Evolutionary conservation across 2,797 vertebrate genomes (phyloP), one percentile per base, ranked within the genome.

Genomic region (Phrynocephalus forsythii): DNA sequence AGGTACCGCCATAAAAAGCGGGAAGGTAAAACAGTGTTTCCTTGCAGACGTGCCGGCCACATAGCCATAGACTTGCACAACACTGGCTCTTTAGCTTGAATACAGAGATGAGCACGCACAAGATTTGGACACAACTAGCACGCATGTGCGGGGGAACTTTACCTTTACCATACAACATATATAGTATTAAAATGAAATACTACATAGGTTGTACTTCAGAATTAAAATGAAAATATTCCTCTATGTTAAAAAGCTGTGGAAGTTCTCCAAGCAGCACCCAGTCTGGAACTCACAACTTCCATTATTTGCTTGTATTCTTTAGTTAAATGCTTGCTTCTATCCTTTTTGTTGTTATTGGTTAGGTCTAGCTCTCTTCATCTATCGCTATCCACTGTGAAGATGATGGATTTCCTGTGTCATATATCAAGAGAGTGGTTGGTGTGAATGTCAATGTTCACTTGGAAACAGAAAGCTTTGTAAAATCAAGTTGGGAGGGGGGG

Each of bases 201-300:
- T 44, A 44, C 38, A 44, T 44, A 44, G n/a, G 44, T 50, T 66
- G 69, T 82, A 48, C 18, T 26, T 87, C 88, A 82, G 78, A 85
- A 92, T 93, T 94, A 91, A 94, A 88, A 94, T 83, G 60, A 92
- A 95, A 94, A 95, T 95, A 88, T 93, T 87, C 79, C 9, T 89
- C 79, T 44, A 75, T 91, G 89, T 87, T 87, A 87, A 69, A 92
- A 92, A 94, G 48, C 66, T 79, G 75, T 83, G 85, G 78, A 76
- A 93, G 88, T 91, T 90, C 81, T 85, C 83, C 24, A 90, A 86
- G 76, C 72, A 85, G 15, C 60, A 79, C 87, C 79, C 90, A 83
- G 75, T 79, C 87, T 84, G 85, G 88, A 71, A 90, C 33, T 86
- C 79, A 86, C 85, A 89, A 20, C 92, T 86, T 84, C 81, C 86